Conservation (phyloP, 2,888 invertebrate genomes). For the Lymantria monacha region DNA sequence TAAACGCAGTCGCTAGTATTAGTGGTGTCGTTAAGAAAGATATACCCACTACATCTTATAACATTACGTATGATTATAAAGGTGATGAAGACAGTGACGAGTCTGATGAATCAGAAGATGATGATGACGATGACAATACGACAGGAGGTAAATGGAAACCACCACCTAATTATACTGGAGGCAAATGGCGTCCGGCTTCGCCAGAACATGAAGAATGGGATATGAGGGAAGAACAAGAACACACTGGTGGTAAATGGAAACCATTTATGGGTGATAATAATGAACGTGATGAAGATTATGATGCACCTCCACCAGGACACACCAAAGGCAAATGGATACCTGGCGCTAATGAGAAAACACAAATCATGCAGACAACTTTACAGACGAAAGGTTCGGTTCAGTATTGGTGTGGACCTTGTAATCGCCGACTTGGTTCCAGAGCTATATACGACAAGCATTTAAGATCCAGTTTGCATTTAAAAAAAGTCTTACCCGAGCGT, state of each 20-base stretch:
- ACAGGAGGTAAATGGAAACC: conserved; percentile 91
- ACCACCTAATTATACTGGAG: conserved; percentile 72
- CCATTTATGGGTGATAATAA: conserved; percentile 62
- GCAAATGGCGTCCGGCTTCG: conserved; percentile 72
- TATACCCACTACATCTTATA: conserved; percentile 56
- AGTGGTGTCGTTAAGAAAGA: conserved; percentile 82
- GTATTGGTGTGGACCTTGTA: conserved; percentile 92
- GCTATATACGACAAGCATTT: conserved; percentile 89
- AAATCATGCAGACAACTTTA: conserved; percentile 77
- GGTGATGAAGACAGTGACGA: conserved; percentile 76
- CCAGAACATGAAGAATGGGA: conserved; percentile 83
- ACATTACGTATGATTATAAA: conserved; percentile 67
- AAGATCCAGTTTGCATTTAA: conserved; percentile 87
- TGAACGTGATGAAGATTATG: conserved; percentile 75
- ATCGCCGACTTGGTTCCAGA: conserved; percentile 87
- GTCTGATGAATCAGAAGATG: conserved; percentile 83
- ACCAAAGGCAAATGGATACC: conserved; percentile 93
- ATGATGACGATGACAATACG: conserved; percentile 75
- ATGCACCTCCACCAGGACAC: conserved; percentile 85
- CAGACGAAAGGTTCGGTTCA: conserved; percentile 80
- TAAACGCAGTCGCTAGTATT: conserved; percentile 85
- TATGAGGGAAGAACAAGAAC: conserved; percentile 65
- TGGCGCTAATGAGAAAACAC: conserved; percentile 80
- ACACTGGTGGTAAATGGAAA: conserved; percentile 86
- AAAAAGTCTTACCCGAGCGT: conserved; percentile 84